Evolutionary conservation across 2,797 vertebrate species (phyloP), one percentile per base, ranked within the genome.

Genomic region (Tragopan temminckii): DNA sequence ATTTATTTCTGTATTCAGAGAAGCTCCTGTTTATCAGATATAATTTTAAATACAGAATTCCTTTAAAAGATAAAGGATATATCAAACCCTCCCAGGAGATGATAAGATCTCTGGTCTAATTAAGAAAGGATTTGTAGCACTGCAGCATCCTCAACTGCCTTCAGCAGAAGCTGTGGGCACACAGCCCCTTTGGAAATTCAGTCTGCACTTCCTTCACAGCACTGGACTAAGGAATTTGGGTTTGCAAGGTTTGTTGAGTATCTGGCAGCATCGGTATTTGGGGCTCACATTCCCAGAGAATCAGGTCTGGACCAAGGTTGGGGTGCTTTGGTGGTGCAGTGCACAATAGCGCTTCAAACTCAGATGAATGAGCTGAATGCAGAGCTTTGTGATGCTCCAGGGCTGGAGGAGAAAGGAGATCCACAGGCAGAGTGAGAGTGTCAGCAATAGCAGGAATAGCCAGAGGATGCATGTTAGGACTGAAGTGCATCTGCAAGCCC

Each of bases 61-160:
- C 33, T 93, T 84, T 89, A 76, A 89, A 92, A 93, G 77, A 53
- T 18, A 79, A 77, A 85, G 79, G 52, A 79, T 45, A 59, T 36
- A 79, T 42, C 42, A 89, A 81, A 12, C 31, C n/a, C 29, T 84
- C 77, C 90, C 82, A 68, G 80, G 80, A 89, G 87, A 40, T 45
- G 80, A 81, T 1, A 7, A 92, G 67, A 38, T 70, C 76, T 77
- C 85, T 92, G 85, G 58, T 90, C 70, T 94, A 90, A 95, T 88
- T 94, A 88, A 82, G 80, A 42, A 68, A 79, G 82, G 79, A 85
- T 72, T 93, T 2, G 2, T 74, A 92, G 74, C 63, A 63, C 21
- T 70, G 59, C 80, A 81, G 57, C 69, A 63, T 63, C 64, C 48
- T 88, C 48, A 40, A 57, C 52, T 36, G 80, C 24, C 48, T 86